Evolutionary conservation across 2,113 vertebrate species (phyloP).

Genomic region (Gallinago jamesoni): DNA sequence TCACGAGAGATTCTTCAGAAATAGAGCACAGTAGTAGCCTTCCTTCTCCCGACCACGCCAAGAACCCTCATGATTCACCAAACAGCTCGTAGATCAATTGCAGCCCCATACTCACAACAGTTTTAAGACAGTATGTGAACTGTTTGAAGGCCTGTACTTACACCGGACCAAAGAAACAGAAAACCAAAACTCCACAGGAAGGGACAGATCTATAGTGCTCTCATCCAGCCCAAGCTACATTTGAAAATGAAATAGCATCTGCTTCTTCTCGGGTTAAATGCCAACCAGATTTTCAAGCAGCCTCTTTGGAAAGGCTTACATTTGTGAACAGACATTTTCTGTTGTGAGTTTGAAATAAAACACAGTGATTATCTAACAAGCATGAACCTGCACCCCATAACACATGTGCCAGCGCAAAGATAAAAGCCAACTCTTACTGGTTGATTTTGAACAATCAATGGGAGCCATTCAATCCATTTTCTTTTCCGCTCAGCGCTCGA

Average conservation of each 20-base stretch:
- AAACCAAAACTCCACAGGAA: not conserved
- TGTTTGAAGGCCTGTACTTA: not conserved
- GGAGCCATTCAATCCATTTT: not conserved
- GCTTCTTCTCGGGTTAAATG: not conserved
- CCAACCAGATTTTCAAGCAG: not conserved
- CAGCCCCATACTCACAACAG: not conserved
- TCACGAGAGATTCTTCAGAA: not conserved
- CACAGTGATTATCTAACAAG: not conserved
- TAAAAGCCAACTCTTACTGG: not conserved
- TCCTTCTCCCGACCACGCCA: not conserved
- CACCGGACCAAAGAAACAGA: not conserved
- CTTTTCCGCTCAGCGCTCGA: not conserved
- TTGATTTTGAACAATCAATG: not conserved
- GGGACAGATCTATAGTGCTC: not conserved
- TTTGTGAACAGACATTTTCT: constrained; percentile 12
- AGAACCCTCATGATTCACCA: not conserved
- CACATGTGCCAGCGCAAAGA: constrained; percentile 8
- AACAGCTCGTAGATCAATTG: not conserved
- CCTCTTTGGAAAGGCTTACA: not conserved
- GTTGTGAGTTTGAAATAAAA: not conserved
- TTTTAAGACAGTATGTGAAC: not conserved
- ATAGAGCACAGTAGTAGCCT: not conserved
- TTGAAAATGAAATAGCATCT: not conserved
- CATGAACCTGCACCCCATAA: constrained; percentile 11
- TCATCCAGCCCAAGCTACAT: not conserved